Evolutionary conservation across 2,888 invertebrate species (phyloP), one percentile per base, ranked within the genome.

Genomic region (Epiblema foenella): DNA sequence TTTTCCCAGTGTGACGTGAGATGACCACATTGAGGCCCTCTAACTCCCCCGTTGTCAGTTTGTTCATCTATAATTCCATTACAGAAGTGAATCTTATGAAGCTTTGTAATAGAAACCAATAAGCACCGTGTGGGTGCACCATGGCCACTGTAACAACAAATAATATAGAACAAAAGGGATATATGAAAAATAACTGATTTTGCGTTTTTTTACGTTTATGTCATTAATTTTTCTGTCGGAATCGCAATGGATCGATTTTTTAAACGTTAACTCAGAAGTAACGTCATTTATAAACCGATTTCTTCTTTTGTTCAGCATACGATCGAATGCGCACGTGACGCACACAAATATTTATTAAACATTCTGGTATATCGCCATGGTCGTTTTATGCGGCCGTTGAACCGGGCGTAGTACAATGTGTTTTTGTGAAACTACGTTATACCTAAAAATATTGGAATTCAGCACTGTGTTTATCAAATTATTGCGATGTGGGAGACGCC

Each of bases 331-430:
- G 42, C 62, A 73, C 65, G 70, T 74, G 73, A 66, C 77, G 79
- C 77, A 76, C 73, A 80, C 82, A 84, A 88, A 88, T 86, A 86
- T 89, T 88, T 86, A 88, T 85, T 78, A 74, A 77, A 83, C 83
- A 83, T 86, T 86, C 80, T 83, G 82, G 81, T 83, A 84, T 84
- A 83, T 78, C 78, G 75, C 77, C 78, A 76, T 77, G 77, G 78
- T 78, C 75, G 74, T 74, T 82, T 80, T 75, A 79, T 77, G 72
- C 78, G 89, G 78, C 81, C 86, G 75, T 79, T 85, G 86, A 87
- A 84, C 89, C 81, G 76, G 65, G 72, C 68, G 64, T 68, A 69
- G 52, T 65, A 70, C 66, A 69, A 64, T 64, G 51, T 69, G 62
- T 69, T 63, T 33, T 56, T 58, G 7, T 58, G 62, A 56, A 69